Conservation (phyloP, 2,888 invertebrate genomes). For the Adela reaumurella region DNA sequence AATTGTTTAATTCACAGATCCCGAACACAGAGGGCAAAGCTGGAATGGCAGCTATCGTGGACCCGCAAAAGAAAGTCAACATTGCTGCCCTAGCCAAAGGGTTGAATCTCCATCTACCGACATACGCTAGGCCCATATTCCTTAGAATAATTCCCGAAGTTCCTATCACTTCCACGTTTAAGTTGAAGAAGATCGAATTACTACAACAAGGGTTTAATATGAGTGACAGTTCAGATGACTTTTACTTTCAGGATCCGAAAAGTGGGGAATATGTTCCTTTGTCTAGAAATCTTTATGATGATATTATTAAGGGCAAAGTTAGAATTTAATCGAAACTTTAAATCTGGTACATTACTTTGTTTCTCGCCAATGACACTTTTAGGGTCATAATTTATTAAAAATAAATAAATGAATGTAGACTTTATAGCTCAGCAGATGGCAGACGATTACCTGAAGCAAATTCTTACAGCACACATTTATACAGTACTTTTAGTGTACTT, state of each 20-base stretch:
- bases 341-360: no score
- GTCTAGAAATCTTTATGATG: conserved; percentile 41
- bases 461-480: no score
- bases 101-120: conserved; percentile 61
- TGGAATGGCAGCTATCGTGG: conserved; percentile 91
- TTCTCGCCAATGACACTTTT: no score
- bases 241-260: conserved; percentile 62
- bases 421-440: no score
- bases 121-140: conserved; percentile 86
- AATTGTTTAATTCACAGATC: conserved; percentile 62
- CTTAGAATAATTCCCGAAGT: conserved; percentile 72
- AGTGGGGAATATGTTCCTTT: conserved; percentile 41
- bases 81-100: conserved; percentile 40
- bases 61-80: conserved; percentile 63
- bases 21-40: conserved; percentile 81
- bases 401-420: no score
- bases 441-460: no score
- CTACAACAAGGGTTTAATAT: conserved; percentile 76
- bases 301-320: conserved; percentile 43
- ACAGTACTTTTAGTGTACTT: no score
- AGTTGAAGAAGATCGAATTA: conserved; percentile 86
- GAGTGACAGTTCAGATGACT: conserved; percentile 58
- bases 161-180: conserved; percentile 84
- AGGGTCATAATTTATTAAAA: no score
- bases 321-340: no score